Conservation (phyloP, 2,113 vertebrate genomes). For the Pyrgilauda ruficollis region DNA sequence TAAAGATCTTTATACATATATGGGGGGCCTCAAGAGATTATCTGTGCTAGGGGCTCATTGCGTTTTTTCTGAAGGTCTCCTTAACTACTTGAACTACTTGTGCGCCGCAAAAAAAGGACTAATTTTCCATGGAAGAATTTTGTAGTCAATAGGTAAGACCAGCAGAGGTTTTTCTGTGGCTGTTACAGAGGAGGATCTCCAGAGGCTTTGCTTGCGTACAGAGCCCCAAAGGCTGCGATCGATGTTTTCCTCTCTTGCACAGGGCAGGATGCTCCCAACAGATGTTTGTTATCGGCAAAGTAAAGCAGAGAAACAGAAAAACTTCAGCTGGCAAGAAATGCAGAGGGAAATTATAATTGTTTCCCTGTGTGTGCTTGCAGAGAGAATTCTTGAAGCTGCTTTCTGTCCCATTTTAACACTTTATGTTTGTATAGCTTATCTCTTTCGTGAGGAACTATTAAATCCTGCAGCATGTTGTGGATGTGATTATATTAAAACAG, state of each 20-base stretch:
- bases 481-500: background rate
- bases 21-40: background rate
- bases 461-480: background rate
- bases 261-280: background rate
- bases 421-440: slow-evolving; percentile 9
- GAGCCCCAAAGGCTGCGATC: accelerated
- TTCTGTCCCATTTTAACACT: background rate
- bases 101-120: background rate
- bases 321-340: slow-evolving; percentile 8
- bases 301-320: background rate
- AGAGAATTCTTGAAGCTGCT: slow-evolving; percentile 1
- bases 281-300: slow-evolving; percentile 11
- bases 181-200: background rate
- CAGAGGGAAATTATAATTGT: background rate
- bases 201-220: background rate
- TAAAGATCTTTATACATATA: background rate
- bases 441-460: background rate
- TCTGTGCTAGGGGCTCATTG: accelerated
- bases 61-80: background rate
- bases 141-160: background rate
- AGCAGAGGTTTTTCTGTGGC: background rate
- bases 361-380: background rate
- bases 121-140: background rate
- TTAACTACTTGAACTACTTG: background rate
- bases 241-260: background rate